Percentiles rank a stretch among this genome's conserved stretches.
phyloP scores from a whole-genome alignment of 2,113 vertebrate species.

The Gulo gulo region DNA sequence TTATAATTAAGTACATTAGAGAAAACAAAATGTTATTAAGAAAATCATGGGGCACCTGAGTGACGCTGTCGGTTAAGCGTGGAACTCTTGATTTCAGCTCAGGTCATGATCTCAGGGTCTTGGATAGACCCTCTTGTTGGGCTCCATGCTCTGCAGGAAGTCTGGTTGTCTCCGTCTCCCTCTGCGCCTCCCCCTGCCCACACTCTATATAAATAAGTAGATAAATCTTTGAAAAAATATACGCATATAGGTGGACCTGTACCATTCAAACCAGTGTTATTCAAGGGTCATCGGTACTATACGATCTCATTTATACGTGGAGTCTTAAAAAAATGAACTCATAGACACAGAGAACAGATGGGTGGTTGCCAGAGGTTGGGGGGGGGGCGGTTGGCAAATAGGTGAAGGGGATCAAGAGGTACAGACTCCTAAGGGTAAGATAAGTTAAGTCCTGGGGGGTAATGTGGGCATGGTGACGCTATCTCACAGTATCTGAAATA shows the following conservation, averaged over 20 bases:
- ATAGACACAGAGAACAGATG: background rate
- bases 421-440: background rate
- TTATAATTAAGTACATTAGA: background rate
- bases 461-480: background rate
- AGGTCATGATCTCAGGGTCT: background rate
- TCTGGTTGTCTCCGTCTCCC: background rate
- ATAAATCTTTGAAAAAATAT: background rate
- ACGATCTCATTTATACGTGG: background rate
- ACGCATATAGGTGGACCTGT: background rate
- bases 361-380: background rate
- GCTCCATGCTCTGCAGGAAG: background rate
- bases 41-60: background rate
- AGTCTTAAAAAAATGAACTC: background rate
- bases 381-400: background rate
- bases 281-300: background rate
- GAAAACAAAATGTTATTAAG: background rate
- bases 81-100: background rate
- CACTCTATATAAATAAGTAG: background rate
- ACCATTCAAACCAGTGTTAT: background rate
- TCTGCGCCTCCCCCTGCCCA: background rate
- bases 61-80: rapidly evolving
- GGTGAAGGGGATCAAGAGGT: background rate
- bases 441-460: background rate
- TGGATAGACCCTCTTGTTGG: background rate
- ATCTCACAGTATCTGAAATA: background rate